phyloP scores from a whole-genome alignment of 2,113 vertebrate genomes.

The Suncus etruscus region DNA sequence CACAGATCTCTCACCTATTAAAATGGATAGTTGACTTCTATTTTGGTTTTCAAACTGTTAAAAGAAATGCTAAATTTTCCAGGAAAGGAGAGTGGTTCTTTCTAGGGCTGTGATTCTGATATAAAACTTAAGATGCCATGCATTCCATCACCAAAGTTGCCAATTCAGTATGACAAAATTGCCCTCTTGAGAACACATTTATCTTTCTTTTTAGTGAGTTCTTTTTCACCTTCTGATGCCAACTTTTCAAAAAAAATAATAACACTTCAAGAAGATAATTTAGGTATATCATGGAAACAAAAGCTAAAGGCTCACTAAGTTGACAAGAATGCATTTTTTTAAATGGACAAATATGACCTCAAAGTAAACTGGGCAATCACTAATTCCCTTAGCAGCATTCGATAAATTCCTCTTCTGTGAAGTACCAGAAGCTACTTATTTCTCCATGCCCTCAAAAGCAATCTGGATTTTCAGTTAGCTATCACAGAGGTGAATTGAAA shows the following conservation, averaged over 20 bases:
- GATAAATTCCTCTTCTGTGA: constrained; percentile 81
- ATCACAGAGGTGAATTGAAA: constrained; percentile 80
- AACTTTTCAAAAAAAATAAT: constrained; percentile 50
- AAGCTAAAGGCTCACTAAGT: constrained; percentile 65
- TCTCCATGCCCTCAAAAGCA: constrained; percentile 77
- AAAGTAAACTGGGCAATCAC: constrained; percentile 74
- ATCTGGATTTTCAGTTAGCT: constrained; percentile 87
- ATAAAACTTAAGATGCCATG: constrained; percentile 55
- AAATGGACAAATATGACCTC: constrained; percentile 68
- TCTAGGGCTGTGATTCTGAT: constrained; percentile 32
- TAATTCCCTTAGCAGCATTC: constrained; percentile 75
- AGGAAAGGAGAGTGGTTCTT: neutral
- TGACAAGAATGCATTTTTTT: constrained; percentile 76
- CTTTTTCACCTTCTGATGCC: constrained; percentile 31
- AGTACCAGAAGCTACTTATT: constrained; percentile 84
- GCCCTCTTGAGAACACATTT: constrained; percentile 48
- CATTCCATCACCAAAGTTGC: constrained; percentile 47
- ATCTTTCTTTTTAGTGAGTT: constrained; percentile 48
- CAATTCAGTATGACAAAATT: neutral
- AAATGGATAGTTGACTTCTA: constrained; percentile 1
- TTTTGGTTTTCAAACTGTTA: constrained; percentile 37
- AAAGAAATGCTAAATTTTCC: constrained; percentile 42
- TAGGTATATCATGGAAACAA: constrained; percentile 55
- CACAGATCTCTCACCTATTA: neutral
- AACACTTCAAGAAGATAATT: constrained; percentile 54